These are phyloP conservation scores for Callaeas wilsoni DNA, from an alignment of 2,113 vertebrate genomes.

Conservation along the genomic window DNA sequence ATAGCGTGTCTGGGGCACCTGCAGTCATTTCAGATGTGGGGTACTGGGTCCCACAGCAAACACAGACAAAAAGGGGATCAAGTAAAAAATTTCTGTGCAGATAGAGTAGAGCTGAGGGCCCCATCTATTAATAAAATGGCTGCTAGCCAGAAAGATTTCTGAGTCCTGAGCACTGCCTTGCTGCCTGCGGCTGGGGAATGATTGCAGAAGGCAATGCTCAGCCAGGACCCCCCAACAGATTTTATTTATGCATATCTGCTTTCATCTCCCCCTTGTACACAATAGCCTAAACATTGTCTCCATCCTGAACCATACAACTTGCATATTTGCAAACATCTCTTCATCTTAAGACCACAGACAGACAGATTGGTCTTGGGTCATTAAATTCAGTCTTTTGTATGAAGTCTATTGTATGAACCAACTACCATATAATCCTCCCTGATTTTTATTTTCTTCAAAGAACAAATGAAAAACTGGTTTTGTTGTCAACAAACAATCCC, in stretches of 20 bases:
- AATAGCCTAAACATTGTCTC: not conserved
- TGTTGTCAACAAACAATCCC: not conserved
- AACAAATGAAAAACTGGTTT: not conserved
- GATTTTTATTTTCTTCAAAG: not conserved
- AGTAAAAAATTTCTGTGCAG: not conserved
- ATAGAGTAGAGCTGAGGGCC: not conserved
- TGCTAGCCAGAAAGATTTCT: not conserved
- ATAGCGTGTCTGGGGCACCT: rapidly evolving
- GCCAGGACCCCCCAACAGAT: not conserved
- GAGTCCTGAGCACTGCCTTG: not conserved
- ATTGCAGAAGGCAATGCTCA: not conserved
- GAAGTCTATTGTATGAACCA: not conserved
- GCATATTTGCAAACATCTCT: not conserved
- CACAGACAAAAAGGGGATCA: not conserved
- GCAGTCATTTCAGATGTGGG: not conserved
- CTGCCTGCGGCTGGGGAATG: not conserved
- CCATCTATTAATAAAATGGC: not conserved
- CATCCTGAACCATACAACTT: not conserved
- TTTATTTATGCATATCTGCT: not conserved
- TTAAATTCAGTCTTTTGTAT: not conserved
- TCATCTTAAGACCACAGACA: not conserved
- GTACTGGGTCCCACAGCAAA: not conserved
- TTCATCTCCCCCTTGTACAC: not conserved
- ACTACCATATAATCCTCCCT: not conserved
- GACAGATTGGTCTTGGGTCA: not conserved